Evolutionary conservation across 2,888 invertebrate genomes (phyloP).

Genomic region (Asteroscopus sphinx): DNA sequence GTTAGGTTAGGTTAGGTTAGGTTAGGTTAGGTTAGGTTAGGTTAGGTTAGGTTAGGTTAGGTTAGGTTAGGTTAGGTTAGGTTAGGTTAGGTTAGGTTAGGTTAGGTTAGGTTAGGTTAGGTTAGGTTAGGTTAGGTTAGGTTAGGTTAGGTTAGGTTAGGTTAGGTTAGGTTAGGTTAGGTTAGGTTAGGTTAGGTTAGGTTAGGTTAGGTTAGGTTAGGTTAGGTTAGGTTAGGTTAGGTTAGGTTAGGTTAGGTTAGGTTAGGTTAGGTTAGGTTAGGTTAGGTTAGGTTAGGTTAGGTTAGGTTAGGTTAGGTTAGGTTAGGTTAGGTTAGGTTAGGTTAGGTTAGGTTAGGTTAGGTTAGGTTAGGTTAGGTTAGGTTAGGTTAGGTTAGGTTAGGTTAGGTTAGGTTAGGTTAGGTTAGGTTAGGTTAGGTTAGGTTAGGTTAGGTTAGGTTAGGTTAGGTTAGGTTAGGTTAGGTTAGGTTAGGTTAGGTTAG

Average conservation of each 20-base stretch:
- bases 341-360: too few species aligned
- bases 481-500: too few species aligned
- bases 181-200: constrained; percentile 21
- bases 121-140: constrained; percentile 14
- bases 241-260: constrained; percentile 29
- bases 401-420: too few species aligned
- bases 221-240: constrained; percentile 17
- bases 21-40: constrained; percentile 14
- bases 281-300: too few species aligned
- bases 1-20: constrained; percentile 14
- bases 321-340: too few species aligned
- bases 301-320: too few species aligned
- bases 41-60: constrained; percentile 12
- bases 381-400: too few species aligned
- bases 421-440: too few species aligned
- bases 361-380: too few species aligned
- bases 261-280: too few species aligned
- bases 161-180: constrained; percentile 23
- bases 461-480: too few species aligned
- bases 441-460: too few species aligned
- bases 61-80: constrained; percentile 19
- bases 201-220: constrained; percentile 39
- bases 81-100: constrained; percentile 16
- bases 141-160: constrained; percentile 21
- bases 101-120: constrained; percentile 18